phyloP scores from a whole-genome alignment of 2,888 invertebrate species.

The Caenorhabditis wallacei region DNA sequence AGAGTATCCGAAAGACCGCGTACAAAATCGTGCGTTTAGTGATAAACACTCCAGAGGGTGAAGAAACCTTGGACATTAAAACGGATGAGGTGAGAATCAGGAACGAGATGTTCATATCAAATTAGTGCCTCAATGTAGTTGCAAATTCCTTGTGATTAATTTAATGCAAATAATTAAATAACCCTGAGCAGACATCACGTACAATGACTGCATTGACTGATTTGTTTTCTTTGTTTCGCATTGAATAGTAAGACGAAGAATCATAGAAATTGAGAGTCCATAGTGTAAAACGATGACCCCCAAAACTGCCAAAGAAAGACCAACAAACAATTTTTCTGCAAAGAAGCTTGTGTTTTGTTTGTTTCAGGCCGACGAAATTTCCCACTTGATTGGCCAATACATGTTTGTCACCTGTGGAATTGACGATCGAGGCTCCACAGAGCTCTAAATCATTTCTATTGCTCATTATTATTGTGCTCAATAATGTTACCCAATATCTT shows the following conservation, averaged over 20 bases:
- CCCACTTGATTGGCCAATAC: constrained; percentile 95
- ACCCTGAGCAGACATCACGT: constrained; percentile 47
- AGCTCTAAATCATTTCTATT: constrained; percentile 38
- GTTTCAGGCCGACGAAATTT: constrained; percentile 94
- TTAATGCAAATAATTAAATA: constrained; percentile 20
- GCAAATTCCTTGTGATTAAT: constrained; percentile 9
- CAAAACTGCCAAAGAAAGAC: constrained; percentile 33
- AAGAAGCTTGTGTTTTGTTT: constrained; percentile 36
- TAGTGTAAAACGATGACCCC: constrained; percentile 54
- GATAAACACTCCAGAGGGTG: constrained; percentile 38
- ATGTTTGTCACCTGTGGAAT: constrained; percentile 85
- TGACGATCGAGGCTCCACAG: constrained; percentile 52
- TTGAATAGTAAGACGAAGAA: background rate
- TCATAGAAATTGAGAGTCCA: constrained; percentile 30
- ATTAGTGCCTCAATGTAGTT: constrained; percentile 31
- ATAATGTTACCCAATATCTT: constrained; percentile 34
- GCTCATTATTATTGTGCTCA: constrained; percentile 37
- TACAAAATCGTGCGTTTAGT: constrained; percentile 58
- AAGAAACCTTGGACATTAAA: constrained; percentile 58
- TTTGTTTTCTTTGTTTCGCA: constrained; percentile 32
- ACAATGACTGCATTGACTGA: constrained; percentile 31
- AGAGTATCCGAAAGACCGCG: constrained; percentile 57
- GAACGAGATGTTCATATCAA: constrained; percentile 23
- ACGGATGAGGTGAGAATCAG: constrained; percentile 57
- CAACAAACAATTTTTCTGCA: constrained; percentile 20